Evolutionary conservation across 2,113 vertebrate species (phyloP).

Genomic region (Atractosteus spatula): DNA sequence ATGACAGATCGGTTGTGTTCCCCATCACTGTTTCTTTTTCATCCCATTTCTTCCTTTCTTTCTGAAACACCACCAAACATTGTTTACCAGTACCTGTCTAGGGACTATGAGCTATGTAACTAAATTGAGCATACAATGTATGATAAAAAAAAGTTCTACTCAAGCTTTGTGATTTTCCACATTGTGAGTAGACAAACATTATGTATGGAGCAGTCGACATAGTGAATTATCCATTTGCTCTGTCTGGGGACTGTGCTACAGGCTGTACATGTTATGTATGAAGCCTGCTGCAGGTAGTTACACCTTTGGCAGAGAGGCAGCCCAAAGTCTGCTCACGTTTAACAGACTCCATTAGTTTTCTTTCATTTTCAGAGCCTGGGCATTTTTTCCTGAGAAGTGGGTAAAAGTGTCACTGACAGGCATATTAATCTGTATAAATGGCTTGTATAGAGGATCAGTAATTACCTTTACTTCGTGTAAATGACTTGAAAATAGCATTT

Average conservation of each 20-base stretch:
- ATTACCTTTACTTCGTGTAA: constrained; percentile 47
- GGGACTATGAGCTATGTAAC: no score
- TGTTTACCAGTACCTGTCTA: no score
- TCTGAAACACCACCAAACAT: neutral
- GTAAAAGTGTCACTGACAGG: constrained; percentile 18
- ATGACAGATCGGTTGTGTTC: neutral
- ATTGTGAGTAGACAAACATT: neutral
- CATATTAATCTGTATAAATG: constrained; percentile 41
- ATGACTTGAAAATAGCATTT: constrained; percentile 33
- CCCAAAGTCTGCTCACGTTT: neutral
- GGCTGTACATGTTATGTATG: neutral
- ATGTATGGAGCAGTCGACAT: neutral
- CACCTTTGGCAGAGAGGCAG: neutral
- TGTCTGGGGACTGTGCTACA: neutral
- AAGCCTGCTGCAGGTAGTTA: neutral
- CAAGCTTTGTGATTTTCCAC: no score
- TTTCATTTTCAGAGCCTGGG: neutral
- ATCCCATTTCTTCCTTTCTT: neutral
- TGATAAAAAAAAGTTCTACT: no score
- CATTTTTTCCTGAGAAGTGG: neutral
- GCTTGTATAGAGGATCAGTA: constrained; percentile 26
- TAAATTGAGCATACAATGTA: no score
- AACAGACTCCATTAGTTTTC: neutral
- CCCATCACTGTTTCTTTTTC: neutral
- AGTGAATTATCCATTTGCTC: neutral